phyloP scores from a whole-genome alignment of 2,797 vertebrate species.

The Enteromius fasciolatus region DNA sequence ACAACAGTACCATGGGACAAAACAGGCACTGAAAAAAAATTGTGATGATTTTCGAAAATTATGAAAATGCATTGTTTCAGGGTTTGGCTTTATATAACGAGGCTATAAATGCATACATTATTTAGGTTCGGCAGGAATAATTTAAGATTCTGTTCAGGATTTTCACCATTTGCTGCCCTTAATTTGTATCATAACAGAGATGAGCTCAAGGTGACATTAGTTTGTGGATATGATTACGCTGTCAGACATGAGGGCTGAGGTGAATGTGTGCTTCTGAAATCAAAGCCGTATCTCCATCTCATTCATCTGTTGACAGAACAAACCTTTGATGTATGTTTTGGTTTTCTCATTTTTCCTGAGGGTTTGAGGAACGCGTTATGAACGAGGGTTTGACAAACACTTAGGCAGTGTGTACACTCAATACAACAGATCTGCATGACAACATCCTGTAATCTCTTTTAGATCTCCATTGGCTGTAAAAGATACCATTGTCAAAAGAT shows the following conservation, averaged over 20 bases:
- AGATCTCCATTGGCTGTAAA: not conserved
- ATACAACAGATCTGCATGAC: not conserved
- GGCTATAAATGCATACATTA: not conserved
- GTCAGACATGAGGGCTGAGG: not conserved
- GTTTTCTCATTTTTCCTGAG: not conserved
- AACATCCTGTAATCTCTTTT: not conserved
- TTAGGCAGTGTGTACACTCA: not conserved
- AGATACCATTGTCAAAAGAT: not conserved
- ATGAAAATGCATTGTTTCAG: not conserved
- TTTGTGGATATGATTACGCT: not conserved
- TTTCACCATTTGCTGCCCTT: not conserved
- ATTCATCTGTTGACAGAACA: conserved; percentile 22
- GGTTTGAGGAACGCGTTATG: not conserved
- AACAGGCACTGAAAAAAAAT: not conserved
- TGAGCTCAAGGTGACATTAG: not conserved
- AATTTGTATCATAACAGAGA: not conserved
- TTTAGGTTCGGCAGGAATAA: not conserved
- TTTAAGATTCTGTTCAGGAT: not conserved
- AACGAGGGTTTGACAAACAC: not conserved
- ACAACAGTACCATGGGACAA: not conserved
- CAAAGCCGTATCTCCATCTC: not conserved
- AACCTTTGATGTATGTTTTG: conserved; percentile 8
- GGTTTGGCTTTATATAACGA: not conserved
- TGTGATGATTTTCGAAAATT: not conserved
- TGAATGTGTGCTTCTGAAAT: not conserved